Conservation (phyloP, 35 echinoderm and acorn worm genomes). For the Hemicentrotus pulcherrimus region DNA sequence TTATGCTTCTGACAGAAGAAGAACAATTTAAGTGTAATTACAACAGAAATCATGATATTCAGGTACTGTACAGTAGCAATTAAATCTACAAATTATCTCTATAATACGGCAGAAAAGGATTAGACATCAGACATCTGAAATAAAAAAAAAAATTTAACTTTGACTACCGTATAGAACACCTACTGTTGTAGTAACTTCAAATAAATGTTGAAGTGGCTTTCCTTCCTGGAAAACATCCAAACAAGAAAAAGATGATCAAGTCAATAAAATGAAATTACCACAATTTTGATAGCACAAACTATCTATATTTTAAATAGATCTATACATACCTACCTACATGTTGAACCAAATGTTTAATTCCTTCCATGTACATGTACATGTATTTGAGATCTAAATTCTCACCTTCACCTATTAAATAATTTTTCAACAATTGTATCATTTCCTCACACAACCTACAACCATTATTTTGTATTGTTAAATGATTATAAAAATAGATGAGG, state of each 20-base stretch:
- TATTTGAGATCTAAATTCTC: not conserved
- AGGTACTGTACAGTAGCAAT: too few species aligned
- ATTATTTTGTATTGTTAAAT: not conserved
- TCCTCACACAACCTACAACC: not conserved
- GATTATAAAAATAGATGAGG: constrained; percentile 3
- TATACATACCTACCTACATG: not conserved
- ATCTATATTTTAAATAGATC: not conserved
- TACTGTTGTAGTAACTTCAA: too few species aligned
- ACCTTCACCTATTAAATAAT: not conserved
- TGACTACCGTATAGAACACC: too few species aligned
- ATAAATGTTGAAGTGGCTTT: too few species aligned
- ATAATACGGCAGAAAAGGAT: too few species aligned
- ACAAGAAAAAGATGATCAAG: not conserved
- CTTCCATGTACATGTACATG: not conserved
- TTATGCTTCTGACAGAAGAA: too few species aligned
- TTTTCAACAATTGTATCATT: not conserved
- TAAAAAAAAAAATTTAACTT: too few species aligned
- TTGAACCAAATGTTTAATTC: not conserved
- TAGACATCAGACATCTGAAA: too few species aligned
- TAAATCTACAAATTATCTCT: too few species aligned
- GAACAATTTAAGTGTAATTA: too few species aligned
- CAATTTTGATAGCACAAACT: not conserved
- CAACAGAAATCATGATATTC: too few species aligned
- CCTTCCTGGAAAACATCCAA: not conserved
- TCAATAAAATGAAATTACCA: not conserved